Conservation (phyloP, 2,113 vertebrate species). For the Dendrocopos noguchii region DNA sequence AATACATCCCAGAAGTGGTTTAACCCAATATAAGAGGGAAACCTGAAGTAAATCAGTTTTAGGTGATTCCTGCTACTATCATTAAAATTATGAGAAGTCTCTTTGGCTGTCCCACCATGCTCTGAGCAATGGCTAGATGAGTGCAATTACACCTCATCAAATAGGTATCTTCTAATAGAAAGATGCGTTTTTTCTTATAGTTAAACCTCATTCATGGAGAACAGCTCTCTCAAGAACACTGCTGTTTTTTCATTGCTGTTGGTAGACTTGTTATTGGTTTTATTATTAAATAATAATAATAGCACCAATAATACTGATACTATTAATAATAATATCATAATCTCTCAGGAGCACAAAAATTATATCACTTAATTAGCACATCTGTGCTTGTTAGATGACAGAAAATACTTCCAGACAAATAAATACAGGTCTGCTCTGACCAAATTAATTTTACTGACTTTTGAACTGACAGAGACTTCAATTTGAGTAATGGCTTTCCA, state of each 20-base stretch:
- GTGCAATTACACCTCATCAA: background rate
- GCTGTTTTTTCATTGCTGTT: background rate
- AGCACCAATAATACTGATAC: too few relatives aligned
- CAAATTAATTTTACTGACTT: constrained; percentile 15
- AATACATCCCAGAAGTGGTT: background rate
- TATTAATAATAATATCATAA: too few relatives aligned
- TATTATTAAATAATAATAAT: background rate
- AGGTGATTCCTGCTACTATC: background rate
- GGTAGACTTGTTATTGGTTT: background rate
- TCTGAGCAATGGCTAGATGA: background rate
- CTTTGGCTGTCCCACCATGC: background rate
- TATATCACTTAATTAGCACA: background rate
- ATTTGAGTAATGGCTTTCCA: constrained; percentile 7
- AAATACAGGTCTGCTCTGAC: background rate
- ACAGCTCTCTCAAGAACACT: background rate
- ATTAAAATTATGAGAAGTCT: background rate
- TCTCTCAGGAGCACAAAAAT: background rate
- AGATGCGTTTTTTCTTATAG: background rate
- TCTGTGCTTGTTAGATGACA: background rate
- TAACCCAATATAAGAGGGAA: background rate
- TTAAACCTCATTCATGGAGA: background rate
- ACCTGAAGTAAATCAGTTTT: background rate
- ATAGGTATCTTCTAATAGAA: background rate
- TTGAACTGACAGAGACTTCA: background rate
- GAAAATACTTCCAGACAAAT: background rate